phyloP scores from a whole-genome alignment of 1,140 invertebrate genomes.

The Penaeus vannamei region DNA sequence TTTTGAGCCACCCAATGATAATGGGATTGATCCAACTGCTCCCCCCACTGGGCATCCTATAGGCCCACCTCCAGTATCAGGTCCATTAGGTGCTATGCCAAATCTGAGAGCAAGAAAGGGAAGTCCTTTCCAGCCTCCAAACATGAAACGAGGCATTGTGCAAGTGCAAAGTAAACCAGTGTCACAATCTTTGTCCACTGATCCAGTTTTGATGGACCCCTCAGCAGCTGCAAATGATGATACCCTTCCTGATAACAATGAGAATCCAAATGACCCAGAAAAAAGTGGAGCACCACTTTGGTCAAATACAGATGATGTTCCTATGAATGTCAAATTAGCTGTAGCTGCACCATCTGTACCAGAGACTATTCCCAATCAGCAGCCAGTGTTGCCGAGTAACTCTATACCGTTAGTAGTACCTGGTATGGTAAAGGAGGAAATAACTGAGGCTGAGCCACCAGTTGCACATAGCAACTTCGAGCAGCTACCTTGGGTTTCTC shows the following conservation, averaged over 20 bases:
- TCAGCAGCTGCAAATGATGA: constrained; percentile 46
- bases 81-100: constrained; percentile 49
- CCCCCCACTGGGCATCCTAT: constrained; percentile 6
- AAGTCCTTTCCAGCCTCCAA: constrained; percentile 63
- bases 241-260: constrained; percentile 49
- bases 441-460: neutral
- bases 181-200: neutral
- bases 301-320: constrained; percentile 12
- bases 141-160: neutral
- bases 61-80: constrained; percentile 46
- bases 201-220: constrained; percentile 8
- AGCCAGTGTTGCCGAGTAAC: constrained; percentile 18
- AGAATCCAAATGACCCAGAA: constrained; percentile 14
- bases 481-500: neutral
- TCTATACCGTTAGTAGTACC: constrained; percentile 55
- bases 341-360: constrained; percentile 49
- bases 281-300: constrained; percentile 32
- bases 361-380: neutral
- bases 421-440: constrained; percentile 44
- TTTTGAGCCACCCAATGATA: constrained; percentile 7
- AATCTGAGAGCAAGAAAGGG: constrained; percentile 55
- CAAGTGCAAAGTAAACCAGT: neutral
- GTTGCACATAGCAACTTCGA: neutral
- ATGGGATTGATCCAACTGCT: constrained; percentile 23
- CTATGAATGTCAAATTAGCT: constrained; percentile 44